phyloP scores from a whole-genome alignment of 2,113 vertebrate genomes.

The Pterocles gutturalis region DNA sequence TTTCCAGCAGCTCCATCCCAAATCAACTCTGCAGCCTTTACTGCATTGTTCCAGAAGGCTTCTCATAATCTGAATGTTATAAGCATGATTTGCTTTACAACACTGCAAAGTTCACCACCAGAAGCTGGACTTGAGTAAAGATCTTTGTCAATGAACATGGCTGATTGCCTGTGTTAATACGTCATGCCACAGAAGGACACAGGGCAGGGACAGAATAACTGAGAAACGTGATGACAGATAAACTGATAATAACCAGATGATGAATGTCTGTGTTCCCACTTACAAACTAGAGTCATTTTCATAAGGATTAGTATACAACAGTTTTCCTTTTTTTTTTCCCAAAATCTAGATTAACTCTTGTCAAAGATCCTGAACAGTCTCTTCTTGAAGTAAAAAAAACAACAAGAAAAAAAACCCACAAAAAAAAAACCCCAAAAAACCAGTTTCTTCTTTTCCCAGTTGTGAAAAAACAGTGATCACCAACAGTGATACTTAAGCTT shows the following conservation, averaged over 20 bases:
- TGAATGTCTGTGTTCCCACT: neutral
- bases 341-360: neutral
- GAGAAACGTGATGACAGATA: neutral
- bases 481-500: neutral
- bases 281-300: neutral
- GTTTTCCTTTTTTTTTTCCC: accelerated
- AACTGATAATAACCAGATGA: neutral
- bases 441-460: neutral
- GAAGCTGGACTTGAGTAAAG: neutral
- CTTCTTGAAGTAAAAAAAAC: neutral
- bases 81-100: neutral
- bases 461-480: neutral
- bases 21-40: neutral
- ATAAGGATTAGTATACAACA: neutral
- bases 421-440: no score
- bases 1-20: neutral
- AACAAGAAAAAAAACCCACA: no score
- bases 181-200: neutral
- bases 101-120: neutral
- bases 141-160: neutral
- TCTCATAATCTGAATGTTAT: neutral
- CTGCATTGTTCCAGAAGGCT: neutral
- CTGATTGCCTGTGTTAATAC: neutral
- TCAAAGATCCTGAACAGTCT: neutral
- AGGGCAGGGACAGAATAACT: neutral